These are phyloP conservation scores for Hirtodrosophila confusa DNA, from an alignment of 2,888 invertebrate genomes.

Conservation along the genomic window DNA sequence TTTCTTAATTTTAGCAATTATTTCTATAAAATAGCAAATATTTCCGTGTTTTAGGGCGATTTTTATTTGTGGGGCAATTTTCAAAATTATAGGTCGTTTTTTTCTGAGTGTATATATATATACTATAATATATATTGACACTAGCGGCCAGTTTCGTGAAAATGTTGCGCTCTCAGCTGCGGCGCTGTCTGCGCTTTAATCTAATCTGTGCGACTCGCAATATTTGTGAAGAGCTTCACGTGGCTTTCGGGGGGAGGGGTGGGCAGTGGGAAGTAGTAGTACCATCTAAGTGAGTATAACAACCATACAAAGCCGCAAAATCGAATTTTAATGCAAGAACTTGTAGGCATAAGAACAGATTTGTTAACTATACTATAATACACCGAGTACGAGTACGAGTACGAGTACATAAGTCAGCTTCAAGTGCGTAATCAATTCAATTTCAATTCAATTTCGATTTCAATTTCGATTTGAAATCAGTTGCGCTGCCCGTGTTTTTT, in stretches of 20 bases:
- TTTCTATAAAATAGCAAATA: too few relatives aligned
- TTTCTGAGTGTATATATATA: too few relatives aligned
- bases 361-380: slow-evolving; percentile 19
- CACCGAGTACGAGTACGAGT: too few relatives aligned
- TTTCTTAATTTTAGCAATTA: too few relatives aligned
- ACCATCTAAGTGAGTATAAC: slow-evolving; percentile 3
- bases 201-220: slow-evolving; percentile 42
- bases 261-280: slow-evolving; percentile 1
- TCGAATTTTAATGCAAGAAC: slow-evolving; percentile 40
- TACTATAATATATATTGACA: slow-evolving; percentile 28
- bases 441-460: slow-evolving; percentile 23
- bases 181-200: slow-evolving; percentile 39
- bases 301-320: slow-evolving; percentile 21
- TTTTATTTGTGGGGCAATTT: too few relatives aligned
- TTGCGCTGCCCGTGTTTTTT: background rate
- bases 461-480: slow-evolving; percentile 6
- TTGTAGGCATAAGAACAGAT: slow-evolving; percentile 33
- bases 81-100: too few relatives aligned
- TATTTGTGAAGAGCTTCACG: slow-evolving; percentile 64
- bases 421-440: slow-evolving; percentile 34
- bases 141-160: slow-evolving; percentile 32
- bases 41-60: too few relatives aligned
- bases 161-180: slow-evolving; percentile 6
- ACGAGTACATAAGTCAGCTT: background rate
- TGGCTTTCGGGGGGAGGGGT: slow-evolving; percentile 44